phyloP scores from a whole-genome alignment of 2,113 vertebrate species.

The Nothobranchius furzeri region DNA sequence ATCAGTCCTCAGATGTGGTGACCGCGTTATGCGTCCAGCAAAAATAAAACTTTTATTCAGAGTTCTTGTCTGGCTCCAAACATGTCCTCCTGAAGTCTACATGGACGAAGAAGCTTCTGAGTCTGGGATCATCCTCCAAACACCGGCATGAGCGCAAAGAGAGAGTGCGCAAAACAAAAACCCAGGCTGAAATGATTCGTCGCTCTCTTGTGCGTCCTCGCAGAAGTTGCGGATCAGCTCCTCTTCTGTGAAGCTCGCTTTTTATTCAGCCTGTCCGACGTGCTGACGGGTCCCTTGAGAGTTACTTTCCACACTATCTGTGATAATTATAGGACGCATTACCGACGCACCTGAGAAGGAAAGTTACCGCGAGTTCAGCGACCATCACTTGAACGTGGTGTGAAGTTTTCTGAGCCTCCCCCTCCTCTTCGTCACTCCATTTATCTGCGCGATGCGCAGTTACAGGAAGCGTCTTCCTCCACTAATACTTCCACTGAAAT shows the following conservation, averaged over 20 bases:
- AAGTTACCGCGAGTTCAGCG: slow-evolving; percentile 60
- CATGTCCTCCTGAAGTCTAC: slow-evolving; percentile 9
- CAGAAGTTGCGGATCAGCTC: not conserved
- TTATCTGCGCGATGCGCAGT: slow-evolving; percentile 63
- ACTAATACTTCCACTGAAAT: slow-evolving; percentile 70
- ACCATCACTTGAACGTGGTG: slow-evolving; percentile 55
- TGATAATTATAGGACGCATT: slow-evolving; percentile 65
- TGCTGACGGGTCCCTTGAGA: slow-evolving; percentile 78
- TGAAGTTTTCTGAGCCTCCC: slow-evolving; percentile 42
- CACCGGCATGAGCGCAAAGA: slow-evolving; percentile 12
- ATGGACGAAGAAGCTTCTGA: slow-evolving; percentile 1
- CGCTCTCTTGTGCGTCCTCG: not conserved
- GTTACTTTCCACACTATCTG: slow-evolving; percentile 63
- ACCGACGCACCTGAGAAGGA: slow-evolving; percentile 48
- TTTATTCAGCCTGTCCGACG: slow-evolving; percentile 80
- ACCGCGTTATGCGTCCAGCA: slow-evolving; percentile 13
- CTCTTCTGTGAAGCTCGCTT: slow-evolving; percentile 62
- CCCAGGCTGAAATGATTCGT: slow-evolving; percentile 8
- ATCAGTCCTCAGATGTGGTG: not conserved
- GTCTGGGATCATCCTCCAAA: slow-evolving; percentile 55
- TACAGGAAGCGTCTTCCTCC: slow-evolving; percentile 70
- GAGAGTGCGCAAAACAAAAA: slow-evolving; percentile 45
- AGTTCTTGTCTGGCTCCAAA: not conserved
- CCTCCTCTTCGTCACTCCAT: slow-evolving; percentile 65
- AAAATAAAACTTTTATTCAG: slow-evolving; percentile 16